phyloP scores from a whole-genome alignment of 2,888 invertebrate species.

The Cetonia aurata region DNA sequence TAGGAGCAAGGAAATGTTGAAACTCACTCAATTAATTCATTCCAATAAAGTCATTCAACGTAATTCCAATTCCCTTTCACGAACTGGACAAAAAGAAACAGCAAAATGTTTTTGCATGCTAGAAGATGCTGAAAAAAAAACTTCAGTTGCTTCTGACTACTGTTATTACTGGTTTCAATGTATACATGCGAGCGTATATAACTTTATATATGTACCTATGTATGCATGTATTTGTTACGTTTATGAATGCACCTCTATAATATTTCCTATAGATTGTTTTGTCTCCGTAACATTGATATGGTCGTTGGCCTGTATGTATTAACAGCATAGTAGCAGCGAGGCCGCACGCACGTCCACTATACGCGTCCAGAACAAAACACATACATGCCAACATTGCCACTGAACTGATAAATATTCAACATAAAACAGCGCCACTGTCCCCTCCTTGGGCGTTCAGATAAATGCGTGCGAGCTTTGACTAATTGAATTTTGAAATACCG shows the following conservation, averaged over 20 bases:
- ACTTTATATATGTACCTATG: no score
- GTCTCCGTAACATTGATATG: constrained; percentile 61
- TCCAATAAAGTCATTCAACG: no score
- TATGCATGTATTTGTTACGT: neutral
- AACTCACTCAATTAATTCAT: no score
- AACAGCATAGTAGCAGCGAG: constrained; percentile 53
- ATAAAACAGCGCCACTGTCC: constrained; percentile 55
- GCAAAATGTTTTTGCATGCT: no score
- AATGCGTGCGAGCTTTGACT: constrained; percentile 53
- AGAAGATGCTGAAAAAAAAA: no score
- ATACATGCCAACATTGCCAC: constrained; percentile 47
- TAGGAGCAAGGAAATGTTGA: no score
- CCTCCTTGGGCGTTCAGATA: constrained; percentile 57
- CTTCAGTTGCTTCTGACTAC: no score
- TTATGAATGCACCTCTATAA: constrained; percentile 35
- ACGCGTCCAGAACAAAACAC: constrained; percentile 51
- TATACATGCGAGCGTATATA: no score
- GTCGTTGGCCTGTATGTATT: constrained; percentile 63
- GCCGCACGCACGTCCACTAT: constrained; percentile 59
- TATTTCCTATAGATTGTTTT: constrained; percentile 54
- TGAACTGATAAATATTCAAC: constrained; percentile 46
- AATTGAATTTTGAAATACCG: constrained; percentile 57
- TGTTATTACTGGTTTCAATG: no score
- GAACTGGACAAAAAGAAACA: no score
- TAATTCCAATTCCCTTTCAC: no score